Evolutionary conservation across 2,797 vertebrate species (phyloP), one percentile per base, ranked within the genome.

Genomic region (Melanotaenia trifasciata): DNA sequence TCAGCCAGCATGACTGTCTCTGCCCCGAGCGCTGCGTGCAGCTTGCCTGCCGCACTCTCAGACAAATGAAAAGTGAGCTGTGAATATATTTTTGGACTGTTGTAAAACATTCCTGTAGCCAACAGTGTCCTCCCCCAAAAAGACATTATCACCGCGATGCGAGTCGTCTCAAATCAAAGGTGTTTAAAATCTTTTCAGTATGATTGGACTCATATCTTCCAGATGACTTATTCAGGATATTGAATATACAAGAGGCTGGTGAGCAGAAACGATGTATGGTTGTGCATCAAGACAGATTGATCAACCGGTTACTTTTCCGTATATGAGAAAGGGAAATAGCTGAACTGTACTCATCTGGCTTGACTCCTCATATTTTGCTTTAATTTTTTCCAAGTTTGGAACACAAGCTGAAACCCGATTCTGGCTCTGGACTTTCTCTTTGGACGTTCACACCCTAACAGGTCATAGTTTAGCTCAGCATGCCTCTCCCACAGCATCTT

Each of bases 41-140:
- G 77, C 80, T 56, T 68, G 88, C 54, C 26, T 79, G 78, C 69
- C 69, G 74, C 75, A 63, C 33, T 28, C 73, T 80, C 70, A 81
- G 67, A 84, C 84, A 79, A 90, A 90, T 76, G 81, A 87, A 88
- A 90, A 85, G 50, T 70, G 87, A 90, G 85, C 83, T 71, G 75
- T 54, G 69, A 73, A 88, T 89, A 74, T 89, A 90, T 92, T 87
- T 91, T 88, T 85, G 89, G 87, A 86, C 75, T 20, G 74, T 69
- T 76, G 85, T 83, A 72, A 85, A 89, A 84, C 74, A 88, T 89
- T 92, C 86, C 75, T 83, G 76, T 58, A 71, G 82, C 74, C 65
- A 88, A 78, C 79, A 51, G 79, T 63, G 87, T 88, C 75, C 71
- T 70, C 78, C 80, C 76, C 71, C 10, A 60, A 85, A 81, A 81